A percentile compares a stretch with the other conserved stretches of the same genome.
Evolutionary conservation across 2,797 vertebrate species (phyloP).

Genomic region (Chanos chanos): DNA sequence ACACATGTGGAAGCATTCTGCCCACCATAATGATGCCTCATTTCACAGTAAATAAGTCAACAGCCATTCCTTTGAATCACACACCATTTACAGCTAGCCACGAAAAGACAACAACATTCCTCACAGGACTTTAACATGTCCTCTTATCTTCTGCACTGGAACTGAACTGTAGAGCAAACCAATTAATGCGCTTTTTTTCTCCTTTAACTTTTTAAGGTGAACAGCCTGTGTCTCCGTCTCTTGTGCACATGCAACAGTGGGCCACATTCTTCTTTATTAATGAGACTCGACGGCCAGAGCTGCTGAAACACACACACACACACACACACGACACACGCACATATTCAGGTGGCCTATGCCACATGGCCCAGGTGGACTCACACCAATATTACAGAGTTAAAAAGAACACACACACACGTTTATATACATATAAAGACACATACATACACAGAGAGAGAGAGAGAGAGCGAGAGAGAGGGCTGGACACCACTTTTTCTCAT

Average conservation of each 20-base stretch:
- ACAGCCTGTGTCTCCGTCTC: conserved; percentile 7
- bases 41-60: conserved; percentile 69
- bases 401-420: not conserved
- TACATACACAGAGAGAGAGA: conserved; percentile 17
- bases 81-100: conserved; percentile 50
- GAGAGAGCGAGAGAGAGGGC: conserved; percentile 54
- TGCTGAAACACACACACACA: too few relatives aligned
- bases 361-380: too few relatives aligned
- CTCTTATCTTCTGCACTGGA: conserved; percentile 55
- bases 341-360: too few relatives aligned
- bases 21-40: conserved; percentile 61
- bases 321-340: too few relatives aligned
- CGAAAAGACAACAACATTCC: conserved; percentile 53
- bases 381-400: not conserved
- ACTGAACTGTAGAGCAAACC: conserved; percentile 46
- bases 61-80: conserved; percentile 62
- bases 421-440: too few relatives aligned
- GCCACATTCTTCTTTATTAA: conserved; percentile 38
- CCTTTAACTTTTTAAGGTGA: conserved; percentile 41
- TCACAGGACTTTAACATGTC: conserved; percentile 51
- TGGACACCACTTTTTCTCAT: conserved; percentile 33
- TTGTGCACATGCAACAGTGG: conserved; percentile 9
- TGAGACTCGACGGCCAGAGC: too few relatives aligned
- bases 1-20: conserved; percentile 63
- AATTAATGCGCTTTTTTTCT: conserved; percentile 38